Evolutionary conservation across 2,888 invertebrate genomes (phyloP), one percentile per base, ranked within the genome.

Genomic region (Campoletis raptor): DNA sequence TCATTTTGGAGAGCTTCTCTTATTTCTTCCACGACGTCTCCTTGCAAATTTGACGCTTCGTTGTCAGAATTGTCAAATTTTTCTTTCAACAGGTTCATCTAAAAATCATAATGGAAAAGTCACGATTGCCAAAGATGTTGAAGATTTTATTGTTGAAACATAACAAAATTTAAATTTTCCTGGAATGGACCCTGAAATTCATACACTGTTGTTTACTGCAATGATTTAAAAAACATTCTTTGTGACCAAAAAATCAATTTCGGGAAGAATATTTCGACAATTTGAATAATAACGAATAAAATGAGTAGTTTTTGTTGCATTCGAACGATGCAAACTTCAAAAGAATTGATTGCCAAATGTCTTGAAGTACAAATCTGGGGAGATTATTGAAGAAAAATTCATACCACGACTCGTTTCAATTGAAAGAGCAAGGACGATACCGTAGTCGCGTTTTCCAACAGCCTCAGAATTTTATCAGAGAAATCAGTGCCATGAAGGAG

Each of bases 341-440:
- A 12, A 12, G 30, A 30, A 30, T 30, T 45, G 12, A 45, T 12
- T 45, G 9, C 30, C 10, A 12, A 3, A 2, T 15, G 52, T 2
- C 0, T 4, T 7, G 10, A 10, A 18, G 48, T 40, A 18, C 18
- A 48, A 48, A 48, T 18, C n/a, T 48, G 48, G 15, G 48, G 4
- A 7, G 18, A 48, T n/a, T 7, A 48, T 48, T 5, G 18, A 7
- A 48, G 24, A 6, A 74, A 57, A 42, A 88, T 88, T 79, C 40
- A 61, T 85, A 92, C 92, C 85, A 90, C 89, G 24, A 89, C 42
- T 52, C 85, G 81, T 85, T 93, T 91, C 72, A 94, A 86, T 61
- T 92, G 90, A 72, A 88, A 89, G 3, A 94, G 89, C 80, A 94
- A 91, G 0, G 89, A 87, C 36, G 89, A 87, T 18, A 94, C 89